A percentile compares a stretch with the other conserved stretches of the same genome.
Conservation (phyloP, 2,113 vertebrate genomes). For the Lampris megalopsis region DNA sequence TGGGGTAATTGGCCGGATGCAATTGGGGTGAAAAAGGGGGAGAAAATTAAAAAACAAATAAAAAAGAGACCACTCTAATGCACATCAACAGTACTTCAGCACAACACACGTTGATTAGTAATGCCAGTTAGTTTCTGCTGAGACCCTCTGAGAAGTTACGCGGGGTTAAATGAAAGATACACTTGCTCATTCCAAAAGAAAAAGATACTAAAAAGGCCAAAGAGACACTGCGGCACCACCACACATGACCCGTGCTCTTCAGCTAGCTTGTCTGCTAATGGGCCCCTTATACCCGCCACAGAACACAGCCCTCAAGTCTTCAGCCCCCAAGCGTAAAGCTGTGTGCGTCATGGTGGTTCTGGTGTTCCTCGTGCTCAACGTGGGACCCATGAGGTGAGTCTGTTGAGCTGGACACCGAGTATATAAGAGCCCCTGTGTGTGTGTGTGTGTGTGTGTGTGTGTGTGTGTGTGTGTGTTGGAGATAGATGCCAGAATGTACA, state of each 20-base stretch:
- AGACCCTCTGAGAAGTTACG: no score
- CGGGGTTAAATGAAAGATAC: no score
- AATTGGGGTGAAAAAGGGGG: no score
- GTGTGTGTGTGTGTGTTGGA: conserved; percentile 30
- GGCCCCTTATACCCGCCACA: conserved; percentile 57
- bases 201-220: not conserved
- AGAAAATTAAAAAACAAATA: no score
- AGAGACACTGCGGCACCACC: not conserved
- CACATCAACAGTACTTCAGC: no score
- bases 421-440: conserved; percentile 4
- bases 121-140: no score
- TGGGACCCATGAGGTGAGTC: conserved; percentile 88
- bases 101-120: no score
- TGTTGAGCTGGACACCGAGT: not conserved
- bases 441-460: conserved; percentile 39
- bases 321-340: conserved; percentile 89
- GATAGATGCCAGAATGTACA: conserved; percentile 57
- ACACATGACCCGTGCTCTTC: not conserved
- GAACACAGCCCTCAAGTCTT: conserved; percentile 89
- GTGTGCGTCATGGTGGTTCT: conserved; percentile 92
- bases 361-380: conserved; percentile 88
- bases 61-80: no score
- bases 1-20: no score
- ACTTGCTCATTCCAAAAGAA: not conserved
- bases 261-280: not conserved